Evolutionary conservation across 2,888 invertebrate species (phyloP).

Genomic region (Cryptus viduatorius): DNA sequence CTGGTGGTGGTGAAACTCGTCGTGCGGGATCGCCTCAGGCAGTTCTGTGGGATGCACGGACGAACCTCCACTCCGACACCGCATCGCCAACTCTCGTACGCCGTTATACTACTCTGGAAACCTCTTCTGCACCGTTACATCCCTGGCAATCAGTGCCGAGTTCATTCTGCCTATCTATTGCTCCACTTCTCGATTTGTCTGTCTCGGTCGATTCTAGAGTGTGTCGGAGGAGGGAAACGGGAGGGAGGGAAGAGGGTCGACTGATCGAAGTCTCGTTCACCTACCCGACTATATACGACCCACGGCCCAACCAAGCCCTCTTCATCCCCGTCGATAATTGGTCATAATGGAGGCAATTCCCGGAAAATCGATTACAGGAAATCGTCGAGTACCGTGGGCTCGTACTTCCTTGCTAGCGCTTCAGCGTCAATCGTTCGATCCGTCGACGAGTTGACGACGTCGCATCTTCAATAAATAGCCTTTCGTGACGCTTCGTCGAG

Average conservation of each 20-base stretch:
- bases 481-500: neutral
- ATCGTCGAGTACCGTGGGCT: conserved; percentile 74
- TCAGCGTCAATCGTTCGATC: conserved; percentile 42
- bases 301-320: conserved; percentile 69
- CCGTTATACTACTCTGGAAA: conserved; percentile 38
- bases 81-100: conserved; percentile 48
- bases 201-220: conserved; percentile 27
- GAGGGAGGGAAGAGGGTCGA: conserved; percentile 43
- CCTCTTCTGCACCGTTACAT: conserved; percentile 65
- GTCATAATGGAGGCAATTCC: conserved; percentile 82
- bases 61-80: conserved; percentile 47
- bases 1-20: conserved; percentile 54
- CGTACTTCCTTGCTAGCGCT: conserved; percentile 46
- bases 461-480: conserved; percentile 9
- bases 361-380: conserved; percentile 83
- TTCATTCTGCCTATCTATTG: conserved; percentile 65
- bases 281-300: conserved; percentile 43
- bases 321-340: conserved; percentile 81
- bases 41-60: conserved; percentile 46
- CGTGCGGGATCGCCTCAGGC: conserved; percentile 47
- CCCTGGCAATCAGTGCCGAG: conserved; percentile 65
- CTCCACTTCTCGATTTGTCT: conserved; percentile 67
- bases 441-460: conserved; percentile 21
- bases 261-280: conserved; percentile 67
- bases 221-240: neutral